These are phyloP conservation scores for Pampusana beccarii DNA, from an alignment of 2,113 vertebrate genomes.

Conservation along the genomic window DNA sequence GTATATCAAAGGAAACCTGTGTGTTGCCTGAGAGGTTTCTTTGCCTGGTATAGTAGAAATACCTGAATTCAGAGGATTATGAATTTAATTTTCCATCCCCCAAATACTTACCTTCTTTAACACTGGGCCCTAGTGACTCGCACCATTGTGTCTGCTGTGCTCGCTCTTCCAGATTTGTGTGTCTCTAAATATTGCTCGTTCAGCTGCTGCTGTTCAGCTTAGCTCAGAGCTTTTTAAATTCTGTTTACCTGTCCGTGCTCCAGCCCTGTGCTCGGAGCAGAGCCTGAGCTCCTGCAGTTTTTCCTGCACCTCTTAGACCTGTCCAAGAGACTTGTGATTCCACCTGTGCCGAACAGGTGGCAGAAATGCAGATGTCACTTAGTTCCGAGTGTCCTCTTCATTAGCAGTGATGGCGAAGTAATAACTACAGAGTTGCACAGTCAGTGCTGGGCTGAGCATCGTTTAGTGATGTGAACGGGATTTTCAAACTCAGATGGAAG, in stretches of 20 bases:
- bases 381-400: not conserved
- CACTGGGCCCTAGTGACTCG: constrained; percentile 37
- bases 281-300: not conserved
- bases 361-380: not conserved
- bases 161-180: constrained; percentile 15
- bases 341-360: not conserved
- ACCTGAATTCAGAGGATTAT: not conserved
- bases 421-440: not conserved
- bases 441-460: not conserved
- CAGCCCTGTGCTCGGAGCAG: not conserved
- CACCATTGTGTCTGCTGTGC: constrained; percentile 2
- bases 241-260: not conserved
- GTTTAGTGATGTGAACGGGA: not conserved
- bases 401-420: not conserved
- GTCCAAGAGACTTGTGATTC: not conserved
- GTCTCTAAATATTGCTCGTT: constrained; percentile 11
- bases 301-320: not conserved
- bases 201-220: constrained; percentile 41
- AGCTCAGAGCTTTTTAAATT: constrained; percentile 1
- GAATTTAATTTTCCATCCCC: not conserved
- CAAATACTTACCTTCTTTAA: constrained; percentile 17
- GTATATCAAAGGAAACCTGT: not conserved
- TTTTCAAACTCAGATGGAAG: not conserved
- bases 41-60: not conserved
- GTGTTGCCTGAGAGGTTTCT: not conserved